Evolutionary conservation across 2,888 invertebrate genomes (phyloP).

Genomic region (Ellobium chinense): DNA sequence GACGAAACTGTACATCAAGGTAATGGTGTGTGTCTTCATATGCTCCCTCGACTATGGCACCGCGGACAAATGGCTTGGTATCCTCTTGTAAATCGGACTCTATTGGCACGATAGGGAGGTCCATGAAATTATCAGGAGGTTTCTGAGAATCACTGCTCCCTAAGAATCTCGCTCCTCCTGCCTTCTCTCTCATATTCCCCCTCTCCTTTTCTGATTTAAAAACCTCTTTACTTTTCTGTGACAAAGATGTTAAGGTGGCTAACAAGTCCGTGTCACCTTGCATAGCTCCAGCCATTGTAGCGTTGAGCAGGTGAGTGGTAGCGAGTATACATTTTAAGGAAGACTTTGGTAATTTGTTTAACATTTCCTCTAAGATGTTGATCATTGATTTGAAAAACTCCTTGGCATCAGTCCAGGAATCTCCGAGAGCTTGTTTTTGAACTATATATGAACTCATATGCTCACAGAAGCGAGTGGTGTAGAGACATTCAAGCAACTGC

Average conservation of each 20-base stretch:
- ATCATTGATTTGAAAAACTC: not conserved
- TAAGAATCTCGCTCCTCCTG: not conserved
- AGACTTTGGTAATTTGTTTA: not conserved
- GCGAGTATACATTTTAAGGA: not conserved
- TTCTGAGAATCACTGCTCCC: conserved; percentile 61
- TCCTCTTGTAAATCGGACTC: conserved; percentile 71
- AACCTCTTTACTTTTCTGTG: not conserved
- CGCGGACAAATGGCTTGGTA: conserved; percentile 80
- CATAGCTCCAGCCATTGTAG: not conserved
- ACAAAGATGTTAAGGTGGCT: not conserved
- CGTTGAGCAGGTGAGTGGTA: not conserved
- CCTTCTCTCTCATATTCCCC: not conserved
- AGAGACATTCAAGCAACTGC: conserved; percentile 32
- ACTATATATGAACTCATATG: not conserved
- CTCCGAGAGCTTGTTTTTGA: not conserved
- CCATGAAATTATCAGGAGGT: conserved; percentile 79
- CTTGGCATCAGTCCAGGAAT: not conserved
- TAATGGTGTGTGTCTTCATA: conserved; percentile 86
- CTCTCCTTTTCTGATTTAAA: conserved; percentile 25
- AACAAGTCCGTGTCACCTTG: not conserved
- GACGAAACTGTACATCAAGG: conserved; percentile 87
- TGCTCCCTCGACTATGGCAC: conserved; percentile 83
- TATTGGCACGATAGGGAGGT: conserved; percentile 75
- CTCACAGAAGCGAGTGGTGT: conserved; percentile 28
- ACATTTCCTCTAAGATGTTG: not conserved